phyloP scores from a whole-genome alignment of 2,888 invertebrate species.

The Pachycephus smyrnensis region DNA sequence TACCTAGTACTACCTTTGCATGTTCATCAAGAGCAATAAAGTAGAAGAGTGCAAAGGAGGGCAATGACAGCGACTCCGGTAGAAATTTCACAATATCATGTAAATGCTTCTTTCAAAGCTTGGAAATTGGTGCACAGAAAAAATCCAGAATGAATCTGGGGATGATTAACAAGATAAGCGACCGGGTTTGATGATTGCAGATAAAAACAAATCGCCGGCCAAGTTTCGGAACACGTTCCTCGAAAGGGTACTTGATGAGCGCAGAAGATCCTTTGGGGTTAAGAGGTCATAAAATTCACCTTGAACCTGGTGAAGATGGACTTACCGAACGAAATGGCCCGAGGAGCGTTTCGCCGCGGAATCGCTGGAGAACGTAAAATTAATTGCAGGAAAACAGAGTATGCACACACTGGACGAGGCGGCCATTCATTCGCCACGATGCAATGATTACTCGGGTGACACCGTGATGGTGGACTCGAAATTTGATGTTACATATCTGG shows the following conservation, averaged over 20 bases:
- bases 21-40: not conserved
- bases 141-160: not conserved
- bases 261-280: not conserved
- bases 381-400: constrained; percentile 58
- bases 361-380: constrained; percentile 53
- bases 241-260: not conserved
- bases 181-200: constrained; percentile 12
- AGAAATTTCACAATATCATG: not conserved
- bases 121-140: not conserved
- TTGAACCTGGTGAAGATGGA: constrained; percentile 13
- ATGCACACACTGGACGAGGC: constrained; percentile 55
- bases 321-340: constrained; percentile 52
- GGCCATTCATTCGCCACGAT: constrained; percentile 56
- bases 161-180: not conserved
- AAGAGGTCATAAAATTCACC: not conserved
- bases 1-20: not conserved
- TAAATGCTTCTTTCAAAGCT: not conserved
- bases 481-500: not conserved
- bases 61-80: not conserved
- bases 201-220: constrained; percentile 58
- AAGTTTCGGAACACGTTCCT: constrained; percentile 49
- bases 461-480: constrained; percentile 12
- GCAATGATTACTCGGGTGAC: constrained; percentile 31
- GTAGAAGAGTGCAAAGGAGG: not conserved
- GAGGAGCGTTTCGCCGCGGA: constrained; percentile 41